Evolutionary conservation across 92 coral and sea anemone genomes (phyloP), one percentile per base, ranked within the genome.

Genomic region (Anthopleura xanthogrammica): DNA sequence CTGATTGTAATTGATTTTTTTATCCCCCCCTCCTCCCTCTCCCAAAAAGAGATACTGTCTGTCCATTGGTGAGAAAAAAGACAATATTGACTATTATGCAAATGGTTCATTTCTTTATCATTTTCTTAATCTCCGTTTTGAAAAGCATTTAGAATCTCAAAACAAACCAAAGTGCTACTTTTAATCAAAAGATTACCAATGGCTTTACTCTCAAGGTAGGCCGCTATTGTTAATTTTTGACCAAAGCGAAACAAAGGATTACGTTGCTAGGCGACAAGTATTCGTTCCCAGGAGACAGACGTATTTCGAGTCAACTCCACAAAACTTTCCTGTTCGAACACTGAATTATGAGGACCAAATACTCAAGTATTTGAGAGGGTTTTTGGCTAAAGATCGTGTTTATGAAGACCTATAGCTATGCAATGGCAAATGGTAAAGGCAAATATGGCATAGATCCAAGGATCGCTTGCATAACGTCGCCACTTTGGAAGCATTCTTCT

Each of bases 401-500:
- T 89, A 83, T 83, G 79, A 82, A 60, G 77, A 77, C 41, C 89
- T 86, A 85, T 68, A 87, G 92, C 90, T 64, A 83, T 86, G 87
- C 84, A 46, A 93, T 93, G 98, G 98, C 95, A 79, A 89, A 89
- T 82, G 93, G 88, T 36, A 83, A 90, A 82, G 85, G 80, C 43
- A 92, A 91, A 70, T 85, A 85, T 81, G 88, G 86, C 16, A 46
- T 92, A 72, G 90, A 82, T 82, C 91, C 95, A 52, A 83, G 90
- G 41, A 92, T 82, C 52, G 86, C 93, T 54, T 93, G 91, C 56
- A 84, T 87, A 24, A 68, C 74, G 79, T 89, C 95, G 75, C 98
- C 98, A 41, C 83, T 93, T 43, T 93, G 98, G 98, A 93, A 93
- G 80, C 92, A 93, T 85, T 84, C 97, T 58, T 85, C 91, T n/a